These are phyloP conservation scores for Struthio camelus DNA, from an alignment of 2,113 vertebrate genomes.

Conservation along the genomic window DNA sequence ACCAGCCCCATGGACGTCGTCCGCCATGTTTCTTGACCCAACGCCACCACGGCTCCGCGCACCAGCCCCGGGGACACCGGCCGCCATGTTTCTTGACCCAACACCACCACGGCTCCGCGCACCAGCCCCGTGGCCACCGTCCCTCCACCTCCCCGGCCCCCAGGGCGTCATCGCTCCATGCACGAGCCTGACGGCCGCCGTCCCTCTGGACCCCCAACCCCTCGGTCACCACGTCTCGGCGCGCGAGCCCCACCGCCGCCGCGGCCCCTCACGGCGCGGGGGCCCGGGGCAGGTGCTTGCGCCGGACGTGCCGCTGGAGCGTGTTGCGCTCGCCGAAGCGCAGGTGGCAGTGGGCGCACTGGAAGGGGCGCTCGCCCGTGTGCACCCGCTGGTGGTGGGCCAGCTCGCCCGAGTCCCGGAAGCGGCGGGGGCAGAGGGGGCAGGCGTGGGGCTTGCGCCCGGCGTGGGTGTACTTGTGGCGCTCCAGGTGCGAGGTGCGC, in stretches of 20 bases:
- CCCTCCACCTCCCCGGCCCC: not conserved
- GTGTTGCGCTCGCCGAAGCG: constrained; percentile 86
- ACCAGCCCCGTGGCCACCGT: too few relatives aligned
- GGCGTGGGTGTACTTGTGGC: constrained; percentile 86
- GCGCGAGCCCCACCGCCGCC: too few relatives aligned
- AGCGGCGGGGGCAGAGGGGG: constrained; percentile 83
- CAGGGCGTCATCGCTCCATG: too few relatives aligned
- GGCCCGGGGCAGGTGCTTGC: constrained; percentile 75
- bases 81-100: not conserved
- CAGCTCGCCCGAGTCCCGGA: constrained; percentile 85
- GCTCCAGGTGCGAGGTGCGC: constrained; percentile 86
- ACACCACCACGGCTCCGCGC: too few relatives aligned
- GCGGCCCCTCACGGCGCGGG: not conserved
- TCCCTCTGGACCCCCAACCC: too few relatives aligned
- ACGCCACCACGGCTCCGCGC: too few relatives aligned
- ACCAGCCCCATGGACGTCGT: not conserved
- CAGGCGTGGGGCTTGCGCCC: constrained; percentile 85
- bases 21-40: not conserved
- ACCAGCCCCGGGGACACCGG: not conserved
- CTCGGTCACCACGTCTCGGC: too few relatives aligned
- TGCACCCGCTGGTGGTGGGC: constrained; percentile 85
- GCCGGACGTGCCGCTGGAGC: constrained; percentile 80
- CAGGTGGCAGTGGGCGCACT: constrained; percentile 84
- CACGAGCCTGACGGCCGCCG: not conserved
- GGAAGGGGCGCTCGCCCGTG: constrained; percentile 86